Evolutionary conservation across 1,140 invertebrate species (phyloP).

Genomic region (Micrasema longulum): DNA sequence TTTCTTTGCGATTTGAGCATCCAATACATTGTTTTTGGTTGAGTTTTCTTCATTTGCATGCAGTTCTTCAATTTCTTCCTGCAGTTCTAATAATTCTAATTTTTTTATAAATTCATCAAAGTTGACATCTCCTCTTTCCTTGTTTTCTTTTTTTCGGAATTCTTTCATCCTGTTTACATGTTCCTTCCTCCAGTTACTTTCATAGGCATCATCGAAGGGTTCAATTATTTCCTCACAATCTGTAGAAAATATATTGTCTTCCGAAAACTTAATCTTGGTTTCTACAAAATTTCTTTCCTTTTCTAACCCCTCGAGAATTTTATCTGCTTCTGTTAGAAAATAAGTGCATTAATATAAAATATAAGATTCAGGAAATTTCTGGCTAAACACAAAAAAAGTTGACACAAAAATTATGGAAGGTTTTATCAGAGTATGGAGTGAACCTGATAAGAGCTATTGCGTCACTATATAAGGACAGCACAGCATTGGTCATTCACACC

Average conservation of each 20-base stretch:
- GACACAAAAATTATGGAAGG: too few species aligned
- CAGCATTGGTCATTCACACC: too few species aligned
- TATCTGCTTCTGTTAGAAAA: slow-evolving; percentile 65
- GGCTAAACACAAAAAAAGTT: too few species aligned
- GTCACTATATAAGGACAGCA: too few species aligned
- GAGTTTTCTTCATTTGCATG: slow-evolving; percentile 21
- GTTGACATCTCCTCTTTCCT: slow-evolving; percentile 53
- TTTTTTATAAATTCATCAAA: slow-evolving; percentile 63
- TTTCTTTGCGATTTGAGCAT: slow-evolving; percentile 5
- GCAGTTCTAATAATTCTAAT: slow-evolving; percentile 64
- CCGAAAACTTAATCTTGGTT: slow-evolving; percentile 64
- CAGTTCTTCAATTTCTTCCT: slow-evolving; percentile 66
- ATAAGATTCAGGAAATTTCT: too few species aligned
- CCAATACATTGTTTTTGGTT: slow-evolving; percentile 16
- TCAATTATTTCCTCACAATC: slow-evolving; percentile 71
- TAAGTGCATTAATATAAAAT: slow-evolving; percentile 3
- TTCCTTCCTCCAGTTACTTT: slow-evolving; percentile 68
- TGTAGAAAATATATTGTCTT: slow-evolving; percentile 61
- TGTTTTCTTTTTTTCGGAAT: slow-evolving; percentile 58
- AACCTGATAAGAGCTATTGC: too few species aligned
- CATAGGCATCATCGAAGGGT: slow-evolving; percentile 70
- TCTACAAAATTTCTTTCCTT: slow-evolving; percentile 69
- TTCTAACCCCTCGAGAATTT: slow-evolving; percentile 64
- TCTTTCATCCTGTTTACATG: slow-evolving; percentile 61
- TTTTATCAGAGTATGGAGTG: too few species aligned